Evolutionary conservation across 2,113 vertebrate genomes (phyloP), one percentile per base, ranked within the genome.

Genomic region (Rhizomys pruinosus): DNA sequence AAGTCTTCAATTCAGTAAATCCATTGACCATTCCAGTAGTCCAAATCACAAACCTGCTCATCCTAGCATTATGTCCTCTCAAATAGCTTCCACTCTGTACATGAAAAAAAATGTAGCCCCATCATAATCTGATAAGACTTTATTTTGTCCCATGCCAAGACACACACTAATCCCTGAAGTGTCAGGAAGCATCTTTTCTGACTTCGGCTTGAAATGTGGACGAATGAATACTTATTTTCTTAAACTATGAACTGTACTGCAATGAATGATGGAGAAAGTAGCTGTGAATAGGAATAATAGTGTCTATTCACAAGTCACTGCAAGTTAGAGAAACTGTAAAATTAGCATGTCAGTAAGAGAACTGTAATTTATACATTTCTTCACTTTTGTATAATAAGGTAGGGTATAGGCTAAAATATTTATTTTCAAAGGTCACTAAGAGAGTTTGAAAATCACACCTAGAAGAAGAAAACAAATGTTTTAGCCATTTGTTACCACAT

Each of bases 341-440:
- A 80, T 55, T 44, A 29, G 5, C 34, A 47, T 66, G 61, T 20
- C 55, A 39, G 10, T 32, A 77, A 39, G 23, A 79, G 3, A 87
- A 52, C 12, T 93, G 22, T n/a, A 32, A 87, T 76, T 68, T 66
- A 74, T 20, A 76, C 4, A 64, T 72, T 63, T 37, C 11, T 79
- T 39, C 20, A 71, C n/a, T 23, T 90, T 77, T 72, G 71, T 80
- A 9, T 20, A 34, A 82, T 82, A 84, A 17, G 2, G 27, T 71
- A 66, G 23, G 55, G 20, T 85, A 37, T 73, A 4, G 72, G 29
- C 16, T 68, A 88, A 80, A 76, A 57, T 87, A 80, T 76, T 72
- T 96, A 72, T 95, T 90, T 91, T 42, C 42, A 90, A 68, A 93
- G 7, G n/a, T 71, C 39, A 79, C 12, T 66, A 61, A 12, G 23